Base-by-base conservation (phyloP, 2,113 vertebrate genomes). In the Bostrychus sinensis region DNA sequence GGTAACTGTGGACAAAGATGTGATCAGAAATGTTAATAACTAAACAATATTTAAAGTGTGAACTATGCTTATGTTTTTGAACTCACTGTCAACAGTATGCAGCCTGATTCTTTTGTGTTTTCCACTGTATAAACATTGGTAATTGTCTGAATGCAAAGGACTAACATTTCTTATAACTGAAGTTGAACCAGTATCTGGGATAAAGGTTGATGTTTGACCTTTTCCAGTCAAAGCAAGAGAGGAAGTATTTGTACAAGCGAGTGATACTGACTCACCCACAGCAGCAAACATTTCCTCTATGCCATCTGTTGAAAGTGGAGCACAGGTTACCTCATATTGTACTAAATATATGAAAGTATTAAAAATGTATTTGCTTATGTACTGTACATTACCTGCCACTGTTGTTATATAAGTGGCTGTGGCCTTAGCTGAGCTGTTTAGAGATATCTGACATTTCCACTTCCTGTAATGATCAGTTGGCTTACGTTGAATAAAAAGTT, bases 211-310 rank as follows among this genome's bases (percentile, higher is more conserved):
- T 3, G n/a, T 54, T 26, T 66, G 66, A 10, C 17, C 14, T 16
- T 50, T n/a, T 11, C 28, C 36, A 7, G 45, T 45, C 12, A 25
- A 17, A 12, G 14, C 34, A 3, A 59, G 58, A 67, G 75, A 62
- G 75, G 82, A 81, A 80, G 50, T 65, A 34, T 12, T 62, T 23
- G 36, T 7, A 34, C 83, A 88, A 26, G 63, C 13, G 17, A 88
- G 67, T 42, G 80, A 78, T 63, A 86, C 62, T 76, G 85, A 81
- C 68, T 83, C 78, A 72, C 72, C 75, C 17, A 70, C 83, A 14
- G 38, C 62, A 17, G 60, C 55, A 26, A 87, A 84, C 58, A 89
- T 77, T 87, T 88, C 85, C 82, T 90, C 83, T 46, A 78, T 1
- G 0, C 86, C 82, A 53, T 69, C 87, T 89, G 19, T 32, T 38